A percentile compares a stretch with the other conserved stretches of the same genome.
These are phyloP conservation scores for Asteroscopus sphinx DNA, from an alignment of 2,888 invertebrate genomes.

Conservation along the genomic window DNA sequence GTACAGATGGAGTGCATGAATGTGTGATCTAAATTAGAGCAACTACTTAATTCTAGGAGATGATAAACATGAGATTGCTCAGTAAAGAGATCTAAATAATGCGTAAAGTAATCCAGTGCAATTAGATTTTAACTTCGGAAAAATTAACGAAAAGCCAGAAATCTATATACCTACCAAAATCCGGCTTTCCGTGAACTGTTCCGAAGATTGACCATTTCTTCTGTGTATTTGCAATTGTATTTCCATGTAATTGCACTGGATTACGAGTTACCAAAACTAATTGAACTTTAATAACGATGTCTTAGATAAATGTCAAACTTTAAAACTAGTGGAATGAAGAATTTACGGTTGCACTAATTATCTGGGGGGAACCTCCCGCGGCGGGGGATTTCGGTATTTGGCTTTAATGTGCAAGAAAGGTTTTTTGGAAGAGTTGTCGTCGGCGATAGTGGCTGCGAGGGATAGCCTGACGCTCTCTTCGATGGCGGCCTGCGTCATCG, in stretches of 20 bases:
- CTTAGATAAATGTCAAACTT: conserved; percentile 64
- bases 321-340: conserved; percentile 79
- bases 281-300: conserved; percentile 55
- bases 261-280: conserved; percentile 63
- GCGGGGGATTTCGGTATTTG: conserved; percentile 93
- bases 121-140: too few species aligned
- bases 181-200: too few species aligned
- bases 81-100: conserved; percentile 78
- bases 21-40: conserved; percentile 66
- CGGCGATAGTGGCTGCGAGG: conserved; percentile 80
- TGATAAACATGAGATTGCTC: conserved; percentile 76
- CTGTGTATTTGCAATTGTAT: too few species aligned
- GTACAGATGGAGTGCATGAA: conserved; percentile 67
- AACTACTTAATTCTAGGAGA: conserved; percentile 61
- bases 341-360: conserved; percentile 63
- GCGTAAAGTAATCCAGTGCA: too few species aligned
- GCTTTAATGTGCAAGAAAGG: conserved; percentile 93
- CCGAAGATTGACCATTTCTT: too few species aligned
- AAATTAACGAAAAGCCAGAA: too few species aligned
- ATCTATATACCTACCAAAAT: too few species aligned
- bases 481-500: conserved; percentile 85
- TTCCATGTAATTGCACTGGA: too few species aligned
- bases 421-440: conserved; percentile 79
- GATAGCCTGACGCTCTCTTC: conserved; percentile 85
- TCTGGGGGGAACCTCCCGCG: conserved; percentile 90